Percentiles rank a stretch among this genome's conserved stretches.
These are phyloP conservation scores for Smutsia temminckii DNA, from an alignment of 2,797 vertebrate genomes.

Conservation along the genomic window DNA sequence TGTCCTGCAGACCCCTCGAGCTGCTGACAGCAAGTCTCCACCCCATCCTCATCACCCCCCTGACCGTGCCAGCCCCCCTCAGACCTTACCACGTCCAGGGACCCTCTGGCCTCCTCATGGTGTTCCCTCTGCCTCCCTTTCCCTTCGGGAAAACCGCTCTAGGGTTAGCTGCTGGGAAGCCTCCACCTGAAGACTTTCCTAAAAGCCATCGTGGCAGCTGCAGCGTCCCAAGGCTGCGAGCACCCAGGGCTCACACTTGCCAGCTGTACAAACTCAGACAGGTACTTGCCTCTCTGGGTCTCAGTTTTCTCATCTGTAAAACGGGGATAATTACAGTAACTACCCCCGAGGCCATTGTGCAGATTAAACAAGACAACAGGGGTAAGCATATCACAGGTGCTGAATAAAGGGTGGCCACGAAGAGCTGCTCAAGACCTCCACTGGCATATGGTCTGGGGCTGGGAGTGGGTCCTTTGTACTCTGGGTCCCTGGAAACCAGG, in stretches of 20 bases:
- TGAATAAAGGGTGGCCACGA: fast-evolving
- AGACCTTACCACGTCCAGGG: neutral
- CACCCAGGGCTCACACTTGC: neutral
- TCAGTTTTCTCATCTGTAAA: neutral
- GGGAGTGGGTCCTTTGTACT: neutral
- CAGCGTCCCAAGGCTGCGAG: neutral
- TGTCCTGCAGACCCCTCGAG: neutral
- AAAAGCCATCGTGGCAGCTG: neutral
- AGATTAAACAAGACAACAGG: neutral
- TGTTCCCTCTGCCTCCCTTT: neutral
- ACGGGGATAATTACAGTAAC: neutral
- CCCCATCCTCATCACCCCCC: neutral
- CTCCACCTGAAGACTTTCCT: neutral
- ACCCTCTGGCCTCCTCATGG: neutral
- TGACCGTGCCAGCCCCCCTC: neutral
- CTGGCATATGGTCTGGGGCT: neutral
- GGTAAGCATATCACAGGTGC: fast-evolving
- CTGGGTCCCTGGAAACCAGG: neutral
- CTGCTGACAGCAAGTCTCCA: neutral
- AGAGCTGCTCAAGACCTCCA: neutral
- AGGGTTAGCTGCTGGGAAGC: neutral
- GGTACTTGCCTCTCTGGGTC: neutral
- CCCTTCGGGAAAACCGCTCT: neutral
- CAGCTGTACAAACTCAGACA: neutral
- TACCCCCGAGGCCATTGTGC: neutral